Base-by-base conservation (phyloP, 2,797 vertebrate genomes). In the Sylvia borin region DNA sequence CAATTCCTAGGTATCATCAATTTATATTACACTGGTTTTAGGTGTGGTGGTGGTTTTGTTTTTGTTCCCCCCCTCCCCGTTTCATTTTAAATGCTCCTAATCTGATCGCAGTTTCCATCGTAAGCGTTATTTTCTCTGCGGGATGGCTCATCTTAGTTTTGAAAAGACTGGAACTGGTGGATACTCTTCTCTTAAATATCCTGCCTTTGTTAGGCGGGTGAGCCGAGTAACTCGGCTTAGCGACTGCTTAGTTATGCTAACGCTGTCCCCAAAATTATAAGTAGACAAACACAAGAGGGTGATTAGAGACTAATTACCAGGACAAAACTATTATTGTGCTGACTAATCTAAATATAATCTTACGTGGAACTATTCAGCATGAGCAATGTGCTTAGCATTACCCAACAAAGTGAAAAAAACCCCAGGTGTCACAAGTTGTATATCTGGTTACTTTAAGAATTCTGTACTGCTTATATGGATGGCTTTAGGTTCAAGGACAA, bases 301-400 rank as follows among this genome's bases (percentile, higher is more conserved):
- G 88, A 83, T 38, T 65, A 72, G n/a, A 50, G 13, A 27, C 66
- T 70, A 90, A 95, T 81, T 94, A 88, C n/a, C 57, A 62, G 62
- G 51, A 78, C 76, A 81, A 81, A 86, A 88, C 68, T 84, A 40
- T 48, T 54, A 64, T 61, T 82, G 61, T 78, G 88, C 66, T 84
- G 85, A 90, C 61, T 58, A 27, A 72, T 67, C 61, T 76, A 85
- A 85, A 62, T 36, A 55, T 11, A 77, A 78, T 78, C 72, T 55
- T 80, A 72, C 1, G 45, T 87, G 67, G 45, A 79, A 55, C 55
- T 86, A 51, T 32, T 60, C 58, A 65, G 20, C 34, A 45, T 85
- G 80, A 92, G 75, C 87, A 89, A 85, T 11, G 48, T 14, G 32
- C 80, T 70, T 27, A 36, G 32, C 45, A 8, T 65, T 74, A 71